Conservation (phyloP, 2,888 invertebrate species). For the Acrocyrtus sp. region DNA sequence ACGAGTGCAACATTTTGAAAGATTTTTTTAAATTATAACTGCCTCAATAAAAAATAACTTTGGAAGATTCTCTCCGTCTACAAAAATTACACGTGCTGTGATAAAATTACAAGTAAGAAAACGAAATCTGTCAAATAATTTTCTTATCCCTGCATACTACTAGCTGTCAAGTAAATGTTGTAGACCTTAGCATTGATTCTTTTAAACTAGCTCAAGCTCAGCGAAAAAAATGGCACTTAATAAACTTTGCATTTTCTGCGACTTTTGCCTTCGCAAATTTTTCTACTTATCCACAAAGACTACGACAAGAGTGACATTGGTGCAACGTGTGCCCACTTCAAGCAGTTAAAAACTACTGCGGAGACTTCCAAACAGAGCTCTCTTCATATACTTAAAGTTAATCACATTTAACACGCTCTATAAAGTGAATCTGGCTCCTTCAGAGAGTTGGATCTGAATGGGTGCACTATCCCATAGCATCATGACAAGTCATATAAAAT, state of each 20-base stretch:
- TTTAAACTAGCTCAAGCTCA: neutral
- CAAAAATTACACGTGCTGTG: no score
- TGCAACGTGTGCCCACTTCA: conserved; percentile 8
- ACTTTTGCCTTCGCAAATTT: neutral
- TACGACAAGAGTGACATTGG: neutral
- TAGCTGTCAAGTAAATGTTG: neutral
- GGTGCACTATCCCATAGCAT: neutral
- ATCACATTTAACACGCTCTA: conserved; percentile 3
- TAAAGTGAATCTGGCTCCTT: neutral
- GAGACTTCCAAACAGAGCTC: neutral
- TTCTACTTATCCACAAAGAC: neutral
- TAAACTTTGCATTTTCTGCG: neutral
- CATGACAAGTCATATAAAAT: neutral
- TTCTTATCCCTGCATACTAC: neutral
- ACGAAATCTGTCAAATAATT: neutral
- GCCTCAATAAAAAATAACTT: neutral
- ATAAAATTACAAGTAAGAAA: conserved; percentile 3
- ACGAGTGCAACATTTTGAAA: conserved; percentile 30
- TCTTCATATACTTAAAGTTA: neutral
- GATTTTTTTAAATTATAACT: neutral
- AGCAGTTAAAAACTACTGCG: conserved; percentile 9
- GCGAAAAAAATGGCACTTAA: neutral
- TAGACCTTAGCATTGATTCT: neutral
- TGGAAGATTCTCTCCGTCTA: neutral
- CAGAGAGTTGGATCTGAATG: neutral